These are phyloP conservation scores for Rhabdophis nuchalis DNA, from an alignment of 2,797 vertebrate genomes.

Conservation along the genomic window DNA sequence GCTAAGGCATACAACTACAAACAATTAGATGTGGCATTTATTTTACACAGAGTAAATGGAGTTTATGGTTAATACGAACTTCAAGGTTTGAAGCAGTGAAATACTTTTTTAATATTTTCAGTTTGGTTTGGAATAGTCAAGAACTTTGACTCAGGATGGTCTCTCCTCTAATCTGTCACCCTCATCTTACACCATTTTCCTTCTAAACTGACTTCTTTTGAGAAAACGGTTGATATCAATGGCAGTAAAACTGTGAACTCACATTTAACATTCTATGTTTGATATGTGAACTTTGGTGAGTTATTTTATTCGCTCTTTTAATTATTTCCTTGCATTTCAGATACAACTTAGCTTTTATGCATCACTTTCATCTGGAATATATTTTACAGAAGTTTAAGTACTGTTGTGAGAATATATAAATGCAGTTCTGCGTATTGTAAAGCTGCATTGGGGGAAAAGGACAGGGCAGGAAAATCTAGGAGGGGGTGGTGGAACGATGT, in stretches of 20 bases:
- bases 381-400: conserved; percentile 2
- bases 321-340: neutral
- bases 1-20: neutral
- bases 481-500: neutral
- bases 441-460: neutral
- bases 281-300: neutral
- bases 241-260: neutral
- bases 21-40: neutral
- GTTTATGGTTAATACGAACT: neutral
- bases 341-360: conserved; percentile 6
- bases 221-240: neutral
- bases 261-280: neutral
- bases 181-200: neutral
- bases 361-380: conserved; percentile 11
- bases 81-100: neutral
- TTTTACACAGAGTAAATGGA: neutral
- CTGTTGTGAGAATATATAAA: conserved; percentile 16
- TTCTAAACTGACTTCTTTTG: neutral
- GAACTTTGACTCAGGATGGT: neutral
- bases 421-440: neutral
- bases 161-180: neutral
- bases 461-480: neutral
- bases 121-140: neutral
- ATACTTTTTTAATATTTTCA: neutral
- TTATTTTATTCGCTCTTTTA: neutral